Percentiles rank a stretch among this genome's conserved stretches.
These are phyloP conservation scores for Cosmia pyralina DNA, from an alignment of 2,888 invertebrate species.

Conservation along the genomic window DNA sequence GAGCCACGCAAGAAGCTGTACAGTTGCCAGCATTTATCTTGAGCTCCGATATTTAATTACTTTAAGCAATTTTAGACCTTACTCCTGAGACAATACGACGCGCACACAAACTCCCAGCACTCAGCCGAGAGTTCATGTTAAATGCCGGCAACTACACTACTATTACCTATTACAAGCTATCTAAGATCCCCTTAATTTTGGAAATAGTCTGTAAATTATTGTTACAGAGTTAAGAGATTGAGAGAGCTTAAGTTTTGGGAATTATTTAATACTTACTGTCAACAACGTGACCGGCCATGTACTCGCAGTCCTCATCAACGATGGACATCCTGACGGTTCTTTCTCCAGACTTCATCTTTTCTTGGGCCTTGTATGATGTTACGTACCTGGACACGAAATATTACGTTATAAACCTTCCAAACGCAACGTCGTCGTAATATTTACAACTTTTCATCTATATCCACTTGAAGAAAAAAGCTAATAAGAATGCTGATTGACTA, in stretches of 20 bases:
- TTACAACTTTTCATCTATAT: too few species aligned
- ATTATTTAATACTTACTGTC: slow-evolving; percentile 91
- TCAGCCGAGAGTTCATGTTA: too few species aligned
- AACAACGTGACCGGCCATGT: slow-evolving; percentile 94
- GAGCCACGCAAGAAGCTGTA: too few species aligned
- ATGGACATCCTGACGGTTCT: slow-evolving; percentile 91
- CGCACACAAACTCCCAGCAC: too few species aligned
- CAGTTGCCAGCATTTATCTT: too few species aligned
- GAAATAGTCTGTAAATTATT: background rate
- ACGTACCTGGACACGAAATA: slow-evolving; percentile 87
- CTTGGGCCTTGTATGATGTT: slow-evolving; percentile 92
- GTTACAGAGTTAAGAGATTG: background rate
- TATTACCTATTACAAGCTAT: background rate
- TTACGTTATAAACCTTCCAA: background rate
- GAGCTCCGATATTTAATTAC: too few species aligned
- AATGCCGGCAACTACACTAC: too few species aligned
- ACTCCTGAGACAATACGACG: too few species aligned
- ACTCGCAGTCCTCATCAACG: slow-evolving; percentile 92
- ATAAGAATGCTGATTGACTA: background rate
- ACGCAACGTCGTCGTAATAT: too few species aligned
- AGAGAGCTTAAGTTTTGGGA: background rate
- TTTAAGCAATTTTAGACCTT: too few species aligned
- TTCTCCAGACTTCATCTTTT: slow-evolving; percentile 92
- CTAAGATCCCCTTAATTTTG: background rate
- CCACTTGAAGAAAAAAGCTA: background rate